Base-by-base conservation (phyloP, 2,888 invertebrate genomes). In the Criorhina ranunculi region DNA sequence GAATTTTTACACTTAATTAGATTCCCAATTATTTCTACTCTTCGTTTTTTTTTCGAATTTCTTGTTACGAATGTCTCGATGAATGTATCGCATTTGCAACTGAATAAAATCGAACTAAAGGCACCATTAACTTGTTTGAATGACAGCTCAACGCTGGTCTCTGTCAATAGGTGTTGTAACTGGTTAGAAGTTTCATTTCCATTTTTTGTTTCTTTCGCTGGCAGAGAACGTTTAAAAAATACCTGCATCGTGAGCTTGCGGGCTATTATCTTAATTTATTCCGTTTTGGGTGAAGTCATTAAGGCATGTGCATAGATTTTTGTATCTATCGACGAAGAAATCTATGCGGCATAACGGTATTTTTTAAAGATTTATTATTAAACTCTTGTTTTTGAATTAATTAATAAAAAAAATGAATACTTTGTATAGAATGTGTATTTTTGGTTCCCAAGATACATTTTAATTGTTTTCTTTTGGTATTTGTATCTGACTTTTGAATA, bases 1-100 rank as follows among this genome's bases (percentile, higher is more conserved):
- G 12, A 49, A 70, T 59, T 76, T 76, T 70, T 70, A 64, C 81
- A 81, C 76, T 53, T 70, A 55, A 81, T 77, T 77, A 76, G 40
- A 64, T 37, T 55, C 11, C 29, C 12, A 51, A 51, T 51, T 53
- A 9, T 51, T 31, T 9, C 9, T 9, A 17, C 17, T 15, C 17
- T 3, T 17, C 8, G 17, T 0, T 6, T n/a, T n/a, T n/a, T n/a
- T n/a, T n/a, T n/a, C n/a, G n/a, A n/a, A n/a, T n/a, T n/a, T n/a
- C n/a, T n/a, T n/a, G n/a, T n/a, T n/a, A n/a, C n/a, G n/a, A n/a
- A 15, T 44, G 44, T n/a, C n/a, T n/a, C 33, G 35, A 1, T 17
- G 17, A 0, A 29, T n/a, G 49, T 57, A 57, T 62, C 37, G 17
- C 17, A 44, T 73, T 66, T 66, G 59, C 66, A 66, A 17, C 37